Conservation (phyloP, 2,888 invertebrate species). For the Masnerella sp. region DNA sequence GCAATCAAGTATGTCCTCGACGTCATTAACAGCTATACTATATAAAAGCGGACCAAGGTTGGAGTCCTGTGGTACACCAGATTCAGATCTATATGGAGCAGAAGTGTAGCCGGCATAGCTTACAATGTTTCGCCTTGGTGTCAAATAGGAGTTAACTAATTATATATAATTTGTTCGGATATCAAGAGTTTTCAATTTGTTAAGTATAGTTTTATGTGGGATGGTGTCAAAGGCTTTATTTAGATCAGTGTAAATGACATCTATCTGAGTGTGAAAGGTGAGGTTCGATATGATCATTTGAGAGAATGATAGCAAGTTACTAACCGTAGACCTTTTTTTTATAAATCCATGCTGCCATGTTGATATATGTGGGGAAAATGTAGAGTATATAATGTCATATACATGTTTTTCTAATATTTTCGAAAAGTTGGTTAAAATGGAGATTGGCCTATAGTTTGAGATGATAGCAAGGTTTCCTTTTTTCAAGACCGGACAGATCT, state of each 20-base stretch:
- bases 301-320: background rate
- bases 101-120: background rate
- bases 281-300: background rate
- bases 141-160: background rate
- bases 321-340: background rate
- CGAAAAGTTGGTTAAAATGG: background rate
- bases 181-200: slow-evolving; percentile 1
- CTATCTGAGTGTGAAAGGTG: background rate
- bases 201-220: background rate
- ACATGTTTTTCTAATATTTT: slow-evolving; percentile 1
- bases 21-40: background rate
- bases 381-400: background rate
- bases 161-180: background rate
- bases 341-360: slow-evolving; percentile 3
- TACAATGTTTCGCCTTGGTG: background rate
- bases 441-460: background rate
- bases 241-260: slow-evolving; percentile 11
- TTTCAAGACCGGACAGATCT: background rate
- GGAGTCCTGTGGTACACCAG: background rate
- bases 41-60: background rate
- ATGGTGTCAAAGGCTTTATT: slow-evolving; percentile 4
- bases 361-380: background rate
- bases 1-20: background rate
- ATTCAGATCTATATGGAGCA: background rate
- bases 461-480: background rate